A percentile compares a stretch with the other conserved stretches of the same genome.
Evolutionary conservation across 2,113 vertebrate species (phyloP).

Genomic region (Strix uralensis): DNA sequence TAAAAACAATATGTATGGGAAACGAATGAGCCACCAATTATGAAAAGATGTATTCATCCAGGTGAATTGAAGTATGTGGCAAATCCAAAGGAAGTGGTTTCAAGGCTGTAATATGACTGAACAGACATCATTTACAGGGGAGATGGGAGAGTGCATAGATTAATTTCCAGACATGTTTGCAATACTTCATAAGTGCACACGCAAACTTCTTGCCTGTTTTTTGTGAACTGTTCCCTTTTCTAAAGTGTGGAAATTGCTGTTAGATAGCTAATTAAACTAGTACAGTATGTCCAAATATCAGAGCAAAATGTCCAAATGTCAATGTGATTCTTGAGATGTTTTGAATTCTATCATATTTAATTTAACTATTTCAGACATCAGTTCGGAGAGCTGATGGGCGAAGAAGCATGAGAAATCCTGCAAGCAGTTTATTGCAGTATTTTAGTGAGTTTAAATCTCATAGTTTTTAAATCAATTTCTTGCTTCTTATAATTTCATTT

Average conservation of each 20-base stretch:
- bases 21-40: not conserved
- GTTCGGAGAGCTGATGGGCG: not conserved
- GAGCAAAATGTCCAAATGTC: not conserved
- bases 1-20: not conserved
- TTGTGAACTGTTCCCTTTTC: not conserved
- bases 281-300: not conserved
- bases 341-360: not conserved
- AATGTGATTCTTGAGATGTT: not conserved
- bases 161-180: not conserved
- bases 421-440: not conserved
- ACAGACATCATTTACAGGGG: not conserved
- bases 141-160: not conserved
- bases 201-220: not conserved
- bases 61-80: not conserved
- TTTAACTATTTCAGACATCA: not conserved
- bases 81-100: not conserved
- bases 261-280: not conserved
- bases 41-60: not conserved
- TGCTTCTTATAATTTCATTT: not conserved
- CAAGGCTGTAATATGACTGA: not conserved
- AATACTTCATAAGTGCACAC: not conserved
- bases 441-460: not conserved
- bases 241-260: not conserved
- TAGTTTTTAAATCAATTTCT: not conserved
- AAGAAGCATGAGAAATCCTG: not conserved